These are phyloP conservation scores for human (Homo sapiens) DNA, from an alignment of 2,113 vertebrate genomes.

Conservation along the genomic window GRCh38 chr3:127167501-127168000, in stretches of 20 bases:
- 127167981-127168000: background rate
- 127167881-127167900: background rate
- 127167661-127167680: no score
- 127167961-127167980: background rate
- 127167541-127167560: background rate
- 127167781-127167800: accelerated
- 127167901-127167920: background rate
- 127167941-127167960: conserved; percentile 28
- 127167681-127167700: background rate
- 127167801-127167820: background rate
- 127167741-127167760: background rate
- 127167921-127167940: background rate
- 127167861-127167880: background rate
- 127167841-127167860: background rate
- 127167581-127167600: background rate
- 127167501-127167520: background rate
- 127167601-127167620: accelerated
- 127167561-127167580: background rate
- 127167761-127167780: background rate
- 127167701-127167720: background rate
- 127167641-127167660: background rate
- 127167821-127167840: background rate
- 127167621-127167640: background rate
- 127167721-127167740: background rate
- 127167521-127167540: background rate